These are phyloP conservation scores for Labia minor DNA, from an alignment of 2,888 invertebrate genomes.

Conservation along the genomic window DNA sequence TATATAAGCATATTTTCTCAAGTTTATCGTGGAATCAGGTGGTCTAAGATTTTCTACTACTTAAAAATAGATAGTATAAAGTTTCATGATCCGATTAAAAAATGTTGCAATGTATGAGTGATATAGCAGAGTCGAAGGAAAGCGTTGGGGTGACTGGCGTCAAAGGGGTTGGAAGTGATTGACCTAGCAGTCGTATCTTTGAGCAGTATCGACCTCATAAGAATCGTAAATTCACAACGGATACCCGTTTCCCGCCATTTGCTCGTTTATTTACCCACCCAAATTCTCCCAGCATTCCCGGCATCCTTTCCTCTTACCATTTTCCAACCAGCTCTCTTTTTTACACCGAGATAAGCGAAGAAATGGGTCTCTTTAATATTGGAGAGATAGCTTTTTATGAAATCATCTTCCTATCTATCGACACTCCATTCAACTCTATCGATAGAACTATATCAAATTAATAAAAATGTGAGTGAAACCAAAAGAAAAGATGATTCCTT, in stretches of 20 bases:
- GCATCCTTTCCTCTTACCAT: not conserved
- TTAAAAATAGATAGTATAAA: no score
- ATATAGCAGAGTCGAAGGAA: no score
- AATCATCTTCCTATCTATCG: constrained; percentile 7
- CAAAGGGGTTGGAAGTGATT: not conserved
- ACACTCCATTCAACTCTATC: constrained; percentile 2
- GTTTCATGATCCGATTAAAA: no score
- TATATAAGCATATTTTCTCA: no score
- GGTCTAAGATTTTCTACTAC: no score
- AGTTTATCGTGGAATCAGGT: no score
- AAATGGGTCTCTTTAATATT: constrained; percentile 1
- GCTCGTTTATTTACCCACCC: not conserved
- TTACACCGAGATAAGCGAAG: not conserved
- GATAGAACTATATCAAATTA: not conserved
- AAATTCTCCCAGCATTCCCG: not conserved
- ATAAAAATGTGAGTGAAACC: not conserved
- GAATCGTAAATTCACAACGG: constrained; percentile 5
- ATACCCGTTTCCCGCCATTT: not conserved
- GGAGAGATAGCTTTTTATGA: not conserved
- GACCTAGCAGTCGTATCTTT: not conserved
- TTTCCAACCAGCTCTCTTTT: not conserved
- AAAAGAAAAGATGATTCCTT: no score
- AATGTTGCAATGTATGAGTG: no score
- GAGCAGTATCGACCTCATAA: not conserved
- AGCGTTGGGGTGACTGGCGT: not conserved